A percentile compares a stretch with the other conserved stretches of the same genome.
These are phyloP conservation scores for Aphidoletes aphidimyza DNA, from an alignment of 2,888 invertebrate species.

Conservation along the genomic window DNA sequence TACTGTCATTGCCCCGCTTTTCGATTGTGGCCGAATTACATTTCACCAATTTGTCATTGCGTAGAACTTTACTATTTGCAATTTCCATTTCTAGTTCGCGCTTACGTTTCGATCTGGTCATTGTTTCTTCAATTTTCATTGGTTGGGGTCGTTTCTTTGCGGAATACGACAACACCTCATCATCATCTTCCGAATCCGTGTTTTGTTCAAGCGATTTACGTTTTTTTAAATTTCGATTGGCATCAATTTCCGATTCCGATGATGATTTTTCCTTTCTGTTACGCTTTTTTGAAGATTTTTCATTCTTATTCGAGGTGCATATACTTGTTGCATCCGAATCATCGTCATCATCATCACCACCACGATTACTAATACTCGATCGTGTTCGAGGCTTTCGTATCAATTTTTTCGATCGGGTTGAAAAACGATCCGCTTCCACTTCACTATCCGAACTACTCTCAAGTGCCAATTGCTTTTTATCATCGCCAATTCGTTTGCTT, in stretches of 20 bases:
- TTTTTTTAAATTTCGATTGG: slow-evolving; percentile 44
- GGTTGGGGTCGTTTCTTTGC: neutral
- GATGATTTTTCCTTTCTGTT: slow-evolving; percentile 55
- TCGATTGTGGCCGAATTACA: neutral
- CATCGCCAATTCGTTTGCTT: slow-evolving; percentile 64
- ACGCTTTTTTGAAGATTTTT: slow-evolving; percentile 59
- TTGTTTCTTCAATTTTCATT: slow-evolving; percentile 61
- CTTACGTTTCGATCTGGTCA: slow-evolving; percentile 66
- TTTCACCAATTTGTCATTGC: slow-evolving; percentile 59
- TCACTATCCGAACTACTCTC: slow-evolving; percentile 69
- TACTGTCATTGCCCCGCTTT: neutral
- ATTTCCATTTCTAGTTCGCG: slow-evolving; percentile 64
- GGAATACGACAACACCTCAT: neutral
- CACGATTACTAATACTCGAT: slow-evolving; percentile 55
- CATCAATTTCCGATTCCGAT: slow-evolving; percentile 33
- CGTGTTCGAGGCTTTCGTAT: slow-evolving; percentile 58
- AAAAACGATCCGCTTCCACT: slow-evolving; percentile 64
- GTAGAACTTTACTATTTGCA: slow-evolving; percentile 65
- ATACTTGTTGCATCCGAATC: neutral
- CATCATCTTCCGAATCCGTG: neutral
- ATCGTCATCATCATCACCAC: neutral
- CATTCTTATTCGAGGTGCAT: slow-evolving; percentile 58
- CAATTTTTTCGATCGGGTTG: slow-evolving; percentile 62
- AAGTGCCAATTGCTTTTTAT: slow-evolving; percentile 63
- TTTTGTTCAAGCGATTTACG: neutral